Percentiles rank a stretch among this genome's conserved stretches.
These are phyloP conservation scores for Callyntrura guangdongensis DNA, from an alignment of 2,888 invertebrate genomes.

Conservation along the genomic window DNA sequence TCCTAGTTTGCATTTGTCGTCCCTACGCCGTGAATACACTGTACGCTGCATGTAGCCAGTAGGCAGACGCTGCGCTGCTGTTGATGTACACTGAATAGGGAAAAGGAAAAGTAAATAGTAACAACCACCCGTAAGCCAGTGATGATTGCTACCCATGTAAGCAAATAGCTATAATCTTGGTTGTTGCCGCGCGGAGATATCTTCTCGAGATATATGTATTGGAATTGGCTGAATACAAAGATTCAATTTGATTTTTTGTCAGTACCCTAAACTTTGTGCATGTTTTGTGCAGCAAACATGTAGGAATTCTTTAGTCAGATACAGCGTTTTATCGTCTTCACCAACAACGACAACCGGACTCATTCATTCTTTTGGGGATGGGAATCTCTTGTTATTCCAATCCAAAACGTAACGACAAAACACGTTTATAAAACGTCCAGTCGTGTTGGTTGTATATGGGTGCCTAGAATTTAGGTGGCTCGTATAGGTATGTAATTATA, in stretches of 20 bases:
- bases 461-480: neutral
- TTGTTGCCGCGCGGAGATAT: neutral
- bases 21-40: neutral
- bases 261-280: slow-evolving; percentile 3
- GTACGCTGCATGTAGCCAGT: neutral
- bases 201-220: slow-evolving; percentile 13
- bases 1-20: slow-evolving; percentile 1
- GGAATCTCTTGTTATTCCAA: neutral
- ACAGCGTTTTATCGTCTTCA: neutral
- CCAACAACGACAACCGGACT: too few relatives aligned
- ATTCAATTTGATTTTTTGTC: neutral
- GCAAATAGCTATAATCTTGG: slow-evolving; percentile 6
- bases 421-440: neutral
- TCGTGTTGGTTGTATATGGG: neutral
- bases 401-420: neutral
- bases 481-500: neutral
- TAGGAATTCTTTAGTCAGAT: neutral
- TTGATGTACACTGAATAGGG: neutral
- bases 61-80: slow-evolving; percentile 16
- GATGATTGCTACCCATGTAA: slow-evolving; percentile 3
- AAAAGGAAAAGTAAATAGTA: slow-evolving; percentile 41
- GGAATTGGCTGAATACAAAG: slow-evolving; percentile 5
- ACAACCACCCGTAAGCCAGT: slow-evolving; percentile 19
- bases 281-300: neutral
- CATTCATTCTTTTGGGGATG: neutral